Conservation (phyloP, 2,888 invertebrate species). For the Heliconius erato region DNA sequence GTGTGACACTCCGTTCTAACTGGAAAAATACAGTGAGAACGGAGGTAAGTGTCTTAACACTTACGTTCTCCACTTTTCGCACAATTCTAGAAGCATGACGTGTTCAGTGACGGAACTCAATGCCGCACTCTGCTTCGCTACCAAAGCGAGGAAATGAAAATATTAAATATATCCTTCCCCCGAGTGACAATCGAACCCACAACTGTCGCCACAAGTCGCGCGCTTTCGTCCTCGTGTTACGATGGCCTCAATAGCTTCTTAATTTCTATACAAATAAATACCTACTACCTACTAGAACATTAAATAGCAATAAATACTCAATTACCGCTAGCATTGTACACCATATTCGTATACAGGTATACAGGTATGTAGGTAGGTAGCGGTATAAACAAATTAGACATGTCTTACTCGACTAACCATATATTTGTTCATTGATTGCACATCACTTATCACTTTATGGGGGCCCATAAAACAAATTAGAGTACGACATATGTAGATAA, state of each 20-base stretch:
- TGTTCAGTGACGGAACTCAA: too few species aligned
- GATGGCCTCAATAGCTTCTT: neutral
- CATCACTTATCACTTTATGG: constrained; percentile 21
- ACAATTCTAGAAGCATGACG: neutral
- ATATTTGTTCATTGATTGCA: constrained; percentile 10
- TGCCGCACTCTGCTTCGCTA: neutral
- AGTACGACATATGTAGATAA: neutral
- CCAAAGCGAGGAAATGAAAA: neutral
- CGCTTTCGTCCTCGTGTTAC: neutral
- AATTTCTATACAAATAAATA: neutral
- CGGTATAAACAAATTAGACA: neutral
- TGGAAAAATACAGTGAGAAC: too few species aligned
- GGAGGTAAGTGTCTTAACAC: too few species aligned
- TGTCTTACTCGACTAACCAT: neutral
- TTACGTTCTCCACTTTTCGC: too few species aligned
- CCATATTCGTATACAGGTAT: neutral
- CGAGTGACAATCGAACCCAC: neutral
- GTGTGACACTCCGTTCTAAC: too few species aligned
- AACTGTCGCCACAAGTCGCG: neutral
- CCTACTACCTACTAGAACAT: neutral
- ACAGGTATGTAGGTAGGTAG: neutral
- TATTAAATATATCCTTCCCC: neutral
- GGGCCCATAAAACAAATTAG: constrained; percentile 22
- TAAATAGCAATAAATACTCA: neutral
- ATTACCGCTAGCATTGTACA: neutral